Conservation (phyloP, 2,888 invertebrate species). For the Caradrina clavipalpis region DNA sequence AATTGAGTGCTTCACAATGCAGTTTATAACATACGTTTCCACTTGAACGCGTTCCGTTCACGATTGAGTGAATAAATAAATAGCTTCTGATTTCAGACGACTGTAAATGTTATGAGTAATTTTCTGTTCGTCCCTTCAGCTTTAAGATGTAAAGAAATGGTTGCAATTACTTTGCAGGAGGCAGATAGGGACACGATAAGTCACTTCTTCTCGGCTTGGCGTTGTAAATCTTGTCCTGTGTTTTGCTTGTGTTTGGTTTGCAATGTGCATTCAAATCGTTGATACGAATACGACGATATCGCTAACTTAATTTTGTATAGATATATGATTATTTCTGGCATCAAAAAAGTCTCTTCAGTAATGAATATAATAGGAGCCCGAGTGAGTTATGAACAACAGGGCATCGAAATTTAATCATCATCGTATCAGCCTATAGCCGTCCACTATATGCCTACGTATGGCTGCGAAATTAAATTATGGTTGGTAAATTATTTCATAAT, state of each 20-base stretch:
- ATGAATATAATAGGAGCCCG: too few relatives aligned
- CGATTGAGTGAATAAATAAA: conserved; percentile 86
- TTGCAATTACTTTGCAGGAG: conserved; percentile 21
- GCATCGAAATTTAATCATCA: too few relatives aligned
- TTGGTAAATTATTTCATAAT: too few relatives aligned
- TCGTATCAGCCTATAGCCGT: too few relatives aligned
- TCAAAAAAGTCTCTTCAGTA: too few relatives aligned
- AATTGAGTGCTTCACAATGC: conserved; percentile 85
- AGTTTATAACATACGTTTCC: conserved; percentile 76
- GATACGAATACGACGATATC: too few relatives aligned
- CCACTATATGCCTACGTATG: too few relatives aligned
- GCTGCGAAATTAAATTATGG: too few relatives aligned
- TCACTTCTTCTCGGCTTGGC: background rate
- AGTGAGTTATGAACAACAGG: too few relatives aligned
- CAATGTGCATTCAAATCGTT: conserved; percentile 1
- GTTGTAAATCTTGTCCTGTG: conserved; percentile 13
- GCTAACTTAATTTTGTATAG: too few relatives aligned
- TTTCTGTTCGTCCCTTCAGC: conserved; percentile 42
- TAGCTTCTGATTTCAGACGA: conserved; percentile 73
- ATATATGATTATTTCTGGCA: too few relatives aligned
- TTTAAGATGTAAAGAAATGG: conserved; percentile 8
- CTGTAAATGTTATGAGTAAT: conserved; percentile 67
- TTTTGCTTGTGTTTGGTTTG: background rate
- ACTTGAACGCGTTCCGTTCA: conserved; percentile 77
- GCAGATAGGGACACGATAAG: conserved; percentile 8